Conservation (phyloP, 2,113 vertebrate species). For the Toxotes chatareus region DNA sequence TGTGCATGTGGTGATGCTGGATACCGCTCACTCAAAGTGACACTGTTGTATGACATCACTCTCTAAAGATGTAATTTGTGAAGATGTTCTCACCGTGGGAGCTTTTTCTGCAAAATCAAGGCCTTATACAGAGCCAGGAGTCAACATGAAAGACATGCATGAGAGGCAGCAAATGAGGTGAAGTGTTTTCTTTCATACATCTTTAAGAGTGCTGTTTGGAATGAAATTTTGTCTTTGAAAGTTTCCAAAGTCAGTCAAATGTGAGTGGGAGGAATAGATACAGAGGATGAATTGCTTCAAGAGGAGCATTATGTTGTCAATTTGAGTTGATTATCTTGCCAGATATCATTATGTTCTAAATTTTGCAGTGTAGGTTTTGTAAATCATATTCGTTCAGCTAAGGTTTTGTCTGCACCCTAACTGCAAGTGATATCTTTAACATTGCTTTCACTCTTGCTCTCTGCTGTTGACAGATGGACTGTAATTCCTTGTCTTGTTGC, state of each 20-base stretch:
- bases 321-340: conserved; percentile 12
- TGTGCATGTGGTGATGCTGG: conserved; percentile 54
- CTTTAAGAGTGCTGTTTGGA: not conserved
- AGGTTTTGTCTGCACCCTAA: not conserved
- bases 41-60: conserved; percentile 41
- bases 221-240: conserved; percentile 47
- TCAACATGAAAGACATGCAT: conserved; percentile 43
- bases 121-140: conserved; percentile 5
- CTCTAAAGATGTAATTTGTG: conserved; percentile 46
- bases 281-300: conserved; percentile 10
- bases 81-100: conserved; percentile 28
- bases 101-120: conserved; percentile 29
- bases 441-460: not conserved
- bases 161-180: conserved; percentile 38
- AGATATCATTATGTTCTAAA: conserved; percentile 26
- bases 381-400: not conserved
- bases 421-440: not conserved
- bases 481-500: not conserved
- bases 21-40: conserved; percentile 18
- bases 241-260: conserved; percentile 33
- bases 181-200: conserved; percentile 40
- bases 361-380: conserved; percentile 6
- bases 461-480: not conserved
- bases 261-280: conserved; percentile 40
- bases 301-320: conserved; percentile 35